phyloP scores from a whole-genome alignment of 2,888 invertebrate genomes.

The Amaurobius ferox region DNA sequence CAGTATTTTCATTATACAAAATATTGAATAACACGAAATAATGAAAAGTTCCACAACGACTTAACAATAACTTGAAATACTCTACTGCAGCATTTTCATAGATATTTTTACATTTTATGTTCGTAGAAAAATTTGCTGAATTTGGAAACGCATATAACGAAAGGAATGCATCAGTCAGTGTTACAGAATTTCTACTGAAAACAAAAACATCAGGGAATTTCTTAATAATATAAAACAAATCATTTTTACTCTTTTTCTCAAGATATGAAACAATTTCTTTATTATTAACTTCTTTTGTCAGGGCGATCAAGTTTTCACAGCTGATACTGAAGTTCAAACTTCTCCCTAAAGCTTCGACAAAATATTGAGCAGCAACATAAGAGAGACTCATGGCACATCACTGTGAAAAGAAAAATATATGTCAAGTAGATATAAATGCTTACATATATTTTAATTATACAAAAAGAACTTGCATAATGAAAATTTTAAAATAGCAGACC shows the following conservation, averaged over 20 bases:
- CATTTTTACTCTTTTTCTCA: not conserved
- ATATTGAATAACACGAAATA: not conserved
- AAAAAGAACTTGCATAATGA: too few relatives aligned
- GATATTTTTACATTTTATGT: not conserved
- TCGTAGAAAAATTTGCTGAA: not conserved
- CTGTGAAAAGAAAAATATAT: too few relatives aligned
- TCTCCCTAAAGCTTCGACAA: not conserved
- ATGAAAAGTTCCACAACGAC: not conserved
- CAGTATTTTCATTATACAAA: not conserved
- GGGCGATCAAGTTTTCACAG: not conserved
- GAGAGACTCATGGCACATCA: not conserved
- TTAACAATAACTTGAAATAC: slow-evolving; percentile 4
- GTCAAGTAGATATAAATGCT: too few relatives aligned
- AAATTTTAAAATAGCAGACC: too few relatives aligned
- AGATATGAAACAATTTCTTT: not conserved
- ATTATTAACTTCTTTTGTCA: not conserved
- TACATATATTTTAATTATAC: too few relatives aligned
- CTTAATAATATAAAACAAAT: not conserved
- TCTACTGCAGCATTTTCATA: not conserved
- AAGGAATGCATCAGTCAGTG: not conserved
- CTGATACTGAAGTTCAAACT: not conserved
- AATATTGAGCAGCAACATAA: not conserved
- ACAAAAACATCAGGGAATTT: slow-evolving; percentile 19
- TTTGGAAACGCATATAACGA: not conserved
- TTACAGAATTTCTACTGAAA: not conserved